Evolutionary conservation across 30 jellyfish, hydroid and myxozoan species (phyloP).

Genomic region (Catostylus mosaicus): DNA sequence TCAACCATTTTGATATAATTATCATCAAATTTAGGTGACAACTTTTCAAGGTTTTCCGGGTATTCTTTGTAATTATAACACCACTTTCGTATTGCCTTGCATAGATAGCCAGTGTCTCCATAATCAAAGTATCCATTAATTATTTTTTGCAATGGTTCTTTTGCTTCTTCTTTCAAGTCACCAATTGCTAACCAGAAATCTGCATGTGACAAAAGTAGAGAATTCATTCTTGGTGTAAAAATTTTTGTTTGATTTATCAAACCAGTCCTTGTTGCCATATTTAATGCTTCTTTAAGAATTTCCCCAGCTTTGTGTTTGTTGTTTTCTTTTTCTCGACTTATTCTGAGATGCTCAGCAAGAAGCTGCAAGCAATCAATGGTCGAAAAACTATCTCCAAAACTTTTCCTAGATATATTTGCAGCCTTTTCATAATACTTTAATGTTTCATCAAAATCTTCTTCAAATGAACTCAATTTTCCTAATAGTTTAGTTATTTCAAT

Average conservation of each 20-base stretch:
- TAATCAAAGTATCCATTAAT: background rate
- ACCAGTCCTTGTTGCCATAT: slow-evolving; percentile 8
- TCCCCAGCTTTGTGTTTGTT: background rate
- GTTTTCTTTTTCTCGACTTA: background rate
- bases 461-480: background rate
- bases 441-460: background rate
- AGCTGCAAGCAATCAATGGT: background rate
- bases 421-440: background rate
- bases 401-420: background rate
- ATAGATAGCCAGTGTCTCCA: background rate
- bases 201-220: background rate
- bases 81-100: background rate
- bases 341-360: background rate
- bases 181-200: background rate
- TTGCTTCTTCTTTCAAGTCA: background rate
- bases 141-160: background rate
- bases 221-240: too few species aligned
- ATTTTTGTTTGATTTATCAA: background rate
- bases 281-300: background rate
- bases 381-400: slow-evolving; percentile 34
- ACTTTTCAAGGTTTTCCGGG: background rate
- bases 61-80: background rate
- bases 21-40: background rate
- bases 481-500: background rate
- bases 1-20: background rate